Base-by-base conservation (phyloP, 1,140 invertebrate species). In the Megalonaias nervosa region DNA sequence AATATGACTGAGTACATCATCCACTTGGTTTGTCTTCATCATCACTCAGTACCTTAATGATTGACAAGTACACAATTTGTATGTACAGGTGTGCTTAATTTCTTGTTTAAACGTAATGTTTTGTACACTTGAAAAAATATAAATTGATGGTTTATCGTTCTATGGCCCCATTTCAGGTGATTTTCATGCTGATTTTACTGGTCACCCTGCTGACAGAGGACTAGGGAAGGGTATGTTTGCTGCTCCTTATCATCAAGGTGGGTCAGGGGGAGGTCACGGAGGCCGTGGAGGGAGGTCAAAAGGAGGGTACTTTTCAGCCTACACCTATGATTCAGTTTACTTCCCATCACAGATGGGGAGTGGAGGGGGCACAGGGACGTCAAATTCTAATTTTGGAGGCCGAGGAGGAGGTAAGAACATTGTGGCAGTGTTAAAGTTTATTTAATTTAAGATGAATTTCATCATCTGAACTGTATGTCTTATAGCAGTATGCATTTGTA, bases 251-350 rank as follows among this genome's bases (percentile, higher is more conserved):
- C 82, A 84, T 23, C 62, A 60, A 19, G 84, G 84, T 16, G 85
- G 82, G 1, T 83, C 82, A 14, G 86, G 86, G 59, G 86, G 81
- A 23, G 86, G 83, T 61, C 86, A 87, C 48, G 86, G 86, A 31
- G 86, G 86, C 31, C 80, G 85, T 31, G 86, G 86, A 58, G 86
- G 85, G 1, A 64, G 84, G 64, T 82, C 81, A 55, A 60, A 59
- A 17, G 73, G 71, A 64, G 85, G 82, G 5, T 84, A 85, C 72
- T 84, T 71, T 59, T 86, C 86, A 13, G 82, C 79, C 17, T 62
- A 66, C 38, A 79, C 82, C 61, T 87, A 87, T 74, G 85, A 83
- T 61, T 87, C 86, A 26, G 65, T 82, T 13, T 84, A 81, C 60
- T 71, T 48, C 14, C 86, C 86, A 1, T 72, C 69, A 15, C 48